Evolutionary conservation across 2,113 vertebrate species (phyloP).

Genomic region (Ciconia stormi): DNA sequence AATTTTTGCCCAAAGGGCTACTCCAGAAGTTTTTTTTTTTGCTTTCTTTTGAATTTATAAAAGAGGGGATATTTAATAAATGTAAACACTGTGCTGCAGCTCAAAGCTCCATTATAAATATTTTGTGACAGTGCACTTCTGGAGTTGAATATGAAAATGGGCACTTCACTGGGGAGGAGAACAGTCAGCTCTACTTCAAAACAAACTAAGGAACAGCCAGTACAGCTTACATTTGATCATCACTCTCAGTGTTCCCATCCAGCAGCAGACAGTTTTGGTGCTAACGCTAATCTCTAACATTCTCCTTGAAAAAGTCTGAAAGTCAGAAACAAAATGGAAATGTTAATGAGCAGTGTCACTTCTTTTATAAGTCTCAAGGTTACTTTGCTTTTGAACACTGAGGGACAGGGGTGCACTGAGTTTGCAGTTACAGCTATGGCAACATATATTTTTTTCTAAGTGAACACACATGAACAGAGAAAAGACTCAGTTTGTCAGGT

Average conservation of each 20-base stretch:
- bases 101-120: neutral
- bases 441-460: rapidly evolving
- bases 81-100: neutral
- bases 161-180: neutral
- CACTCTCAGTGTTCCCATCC: neutral
- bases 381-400: neutral
- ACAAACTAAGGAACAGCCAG: neutral
- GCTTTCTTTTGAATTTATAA: neutral
- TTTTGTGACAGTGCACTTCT: neutral
- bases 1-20: neutral
- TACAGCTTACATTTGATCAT: neutral
- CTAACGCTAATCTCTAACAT: neutral
- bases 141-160: neutral
- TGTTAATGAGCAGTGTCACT: neutral
- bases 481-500: neutral
- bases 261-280: neutral
- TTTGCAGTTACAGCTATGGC: neutral
- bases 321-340: neutral
- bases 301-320: neutral
- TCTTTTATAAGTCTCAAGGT: neutral
- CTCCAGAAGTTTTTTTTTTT: rapidly evolving
- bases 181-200: constrained; percentile 24
- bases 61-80: neutral
- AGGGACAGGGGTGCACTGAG: no score
- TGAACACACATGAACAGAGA: neutral